Base-by-base conservation (phyloP, 37 sponge, comb jelly and placozoan species). In the Halichondria panicea region DNA sequence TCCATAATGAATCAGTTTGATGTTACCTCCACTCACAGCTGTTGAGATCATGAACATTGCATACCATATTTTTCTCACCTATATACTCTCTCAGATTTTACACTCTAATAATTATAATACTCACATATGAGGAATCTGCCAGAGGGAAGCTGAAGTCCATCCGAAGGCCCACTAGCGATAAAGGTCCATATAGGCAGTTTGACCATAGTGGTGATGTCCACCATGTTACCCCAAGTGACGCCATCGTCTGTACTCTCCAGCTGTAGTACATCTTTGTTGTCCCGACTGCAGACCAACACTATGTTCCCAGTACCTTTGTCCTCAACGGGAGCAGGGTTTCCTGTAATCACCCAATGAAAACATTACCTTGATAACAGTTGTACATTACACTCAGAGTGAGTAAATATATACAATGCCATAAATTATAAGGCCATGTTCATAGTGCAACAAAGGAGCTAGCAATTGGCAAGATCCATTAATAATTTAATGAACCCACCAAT, bases 171-270 rank as follows among this genome's bases (percentile, higher is more conserved):
- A 54, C 56, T 44, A 2, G 38, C 72, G 5, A 45, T 32, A 45
- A 54, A 52, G 8, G 33, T 7, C 72, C 72, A 71, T 3, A 3
- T 31, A 18, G 56, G 38, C 38, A 34, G 56, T 4, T 13, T 50
- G 6, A 45, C 72, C 24, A 53, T 31, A 3, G 5, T 38, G 19
- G 55, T 71, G 55, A 71, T 71, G 72, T 71, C 32, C 21, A 6
- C 18, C 52, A 34, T 18, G 37, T 31, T 54, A 12, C 55, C 50
- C 72, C 72, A 71, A 3, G 72, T 71, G 19, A 71, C 56, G 9
- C 72, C 72, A 27, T 71, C 72, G 54, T 71, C 72, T 4, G 15
- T 71, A 37, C 72, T 71, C 37, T 71, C 33, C 55, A 71, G 55
- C 3, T 15, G 4, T 13, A 71, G 33, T 3, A 71, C 56, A 35